A percentile compares a stretch with the other conserved stretches of the same genome.
These are phyloP conservation scores for Catocala nupta DNA, from an alignment of 2,888 invertebrate genomes.

Conservation along the genomic window DNA sequence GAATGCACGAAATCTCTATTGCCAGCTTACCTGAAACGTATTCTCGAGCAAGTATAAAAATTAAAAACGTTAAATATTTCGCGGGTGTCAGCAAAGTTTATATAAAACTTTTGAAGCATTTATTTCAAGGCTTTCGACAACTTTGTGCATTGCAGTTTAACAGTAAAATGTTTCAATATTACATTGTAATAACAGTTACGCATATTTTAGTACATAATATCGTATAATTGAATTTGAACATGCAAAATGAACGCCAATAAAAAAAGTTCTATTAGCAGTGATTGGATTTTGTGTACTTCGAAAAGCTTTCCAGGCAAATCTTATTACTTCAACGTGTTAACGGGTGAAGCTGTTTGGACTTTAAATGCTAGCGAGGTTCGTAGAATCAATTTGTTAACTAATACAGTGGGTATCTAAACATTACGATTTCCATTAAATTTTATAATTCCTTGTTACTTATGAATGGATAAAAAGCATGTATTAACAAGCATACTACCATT, in stretches of 20 bases:
- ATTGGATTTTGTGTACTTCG: slow-evolving; percentile 73
- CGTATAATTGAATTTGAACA: neutral
- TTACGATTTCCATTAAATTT: no score
- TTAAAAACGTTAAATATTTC: slow-evolving; percentile 41
- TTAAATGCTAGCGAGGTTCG: slow-evolving; percentile 65
- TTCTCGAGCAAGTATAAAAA: no score
- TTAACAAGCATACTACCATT: no score
- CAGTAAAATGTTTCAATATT: slow-evolving; percentile 4
- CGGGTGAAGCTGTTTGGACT: slow-evolving; percentile 71
- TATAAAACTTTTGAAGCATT: slow-evolving; percentile 11
- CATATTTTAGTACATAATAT: neutral
- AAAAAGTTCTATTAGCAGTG: slow-evolving; percentile 45
- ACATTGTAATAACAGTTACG: neutral
- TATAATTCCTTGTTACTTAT: no score
- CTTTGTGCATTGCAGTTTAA: neutral
- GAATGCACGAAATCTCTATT: no score
- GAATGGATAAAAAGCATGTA: no score
- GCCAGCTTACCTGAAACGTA: no score
- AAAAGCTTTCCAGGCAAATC: slow-evolving; percentile 74
- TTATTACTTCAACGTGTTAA: slow-evolving; percentile 74
- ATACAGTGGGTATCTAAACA: neutral
- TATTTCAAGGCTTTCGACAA: neutral
- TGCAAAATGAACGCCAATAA: slow-evolving; percentile 57
- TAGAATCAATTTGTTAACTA: slow-evolving; percentile 4
- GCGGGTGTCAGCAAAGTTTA: slow-evolving; percentile 64